Base-by-base conservation (phyloP, 1,140 invertebrate genomes). In the Ceratosolen solmsi region DNA sequence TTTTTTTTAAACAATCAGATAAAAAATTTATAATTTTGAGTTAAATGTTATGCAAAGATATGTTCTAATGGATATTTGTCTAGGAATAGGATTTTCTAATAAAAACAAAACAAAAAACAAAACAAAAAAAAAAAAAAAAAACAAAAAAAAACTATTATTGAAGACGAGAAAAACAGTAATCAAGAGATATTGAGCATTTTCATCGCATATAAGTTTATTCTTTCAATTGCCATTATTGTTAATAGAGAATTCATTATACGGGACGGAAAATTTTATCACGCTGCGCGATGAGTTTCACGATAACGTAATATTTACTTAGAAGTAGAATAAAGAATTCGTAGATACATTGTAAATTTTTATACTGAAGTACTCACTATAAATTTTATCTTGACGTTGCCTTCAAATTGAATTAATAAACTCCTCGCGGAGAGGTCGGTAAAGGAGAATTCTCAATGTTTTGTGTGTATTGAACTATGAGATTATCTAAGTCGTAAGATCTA, bases 381-480 rank as follows among this genome's bases (percentile, higher is more conserved):
- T 68, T 68, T 38, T 68, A 68, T 68, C 63, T 68, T n/a, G 63
- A 9, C 63, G 36, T 38, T 68, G 63, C 63, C 63, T 68, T 68
- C 63, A 68, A 68, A 68, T 68, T 68, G 63, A 68, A 68, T 68
- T 68, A 68, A 68, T n/a, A 68, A 38, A 38, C 63, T 38, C n/a
- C 13, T 36, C 8, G 63, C 36, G 33, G 33, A 68, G 27, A 36
- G 63, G 8, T 38, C 63, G 63, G 63, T 38, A 38, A 38, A 38
- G 33, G 63, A 36, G 36, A 38, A 38, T n/a, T 22, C 20, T 17
- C 33, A 63, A 63, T 63, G 27, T 36, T 25, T n/a, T 63, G 2
- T 33, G 4, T 17, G 60, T 17, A 3, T 1, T 33, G 17, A 36
- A 33, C 27, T 17, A 13, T 63, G 11, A 27, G 58, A 60, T 22